Evolutionary conservation across 1,140 invertebrate species (phyloP).

Genomic region (Drosophila seguyi): DNA sequence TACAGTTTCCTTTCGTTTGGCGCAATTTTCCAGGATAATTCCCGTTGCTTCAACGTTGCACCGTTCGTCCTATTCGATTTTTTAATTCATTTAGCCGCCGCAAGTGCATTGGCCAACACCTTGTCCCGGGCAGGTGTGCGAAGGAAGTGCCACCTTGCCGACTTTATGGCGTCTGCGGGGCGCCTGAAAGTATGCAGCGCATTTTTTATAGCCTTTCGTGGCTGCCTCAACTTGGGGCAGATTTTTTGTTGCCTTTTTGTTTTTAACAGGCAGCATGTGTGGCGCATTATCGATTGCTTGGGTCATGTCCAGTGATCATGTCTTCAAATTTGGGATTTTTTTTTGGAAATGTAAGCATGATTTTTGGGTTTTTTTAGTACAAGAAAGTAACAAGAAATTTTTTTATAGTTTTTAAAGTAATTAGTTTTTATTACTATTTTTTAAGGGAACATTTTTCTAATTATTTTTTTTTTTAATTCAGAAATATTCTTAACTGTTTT

Average conservation of each 20-base stretch:
- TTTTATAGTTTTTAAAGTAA: neutral
- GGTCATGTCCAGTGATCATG: neutral
- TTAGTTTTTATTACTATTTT: too few species aligned
- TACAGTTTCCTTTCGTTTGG: conserved; percentile 47
- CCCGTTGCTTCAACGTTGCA: conserved; percentile 25
- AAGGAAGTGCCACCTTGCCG: conserved; percentile 4
- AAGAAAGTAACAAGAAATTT: neutral
- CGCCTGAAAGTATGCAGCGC: conserved; percentile 46
- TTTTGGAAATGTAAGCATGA: neutral
- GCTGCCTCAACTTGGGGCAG: neutral
- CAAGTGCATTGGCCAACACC: conserved; percentile 58
- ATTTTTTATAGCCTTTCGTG: conserved; percentile 23
- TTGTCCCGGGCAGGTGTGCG: neutral
- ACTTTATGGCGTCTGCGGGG: conserved; percentile 17
- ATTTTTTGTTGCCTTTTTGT: conserved; percentile 1
- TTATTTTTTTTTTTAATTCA: too few species aligned
- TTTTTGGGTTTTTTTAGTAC: neutral
- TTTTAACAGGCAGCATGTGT: neutral
- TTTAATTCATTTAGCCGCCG: conserved; percentile 38
- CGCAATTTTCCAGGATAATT: conserved; percentile 43
- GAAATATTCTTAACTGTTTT: too few species aligned
- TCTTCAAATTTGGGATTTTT: neutral
- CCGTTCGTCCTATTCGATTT: conserved; percentile 30
- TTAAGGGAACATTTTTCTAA: too few species aligned
- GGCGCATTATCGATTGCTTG: conserved; percentile 19